A percentile compares a stretch with the other conserved stretches of the same genome.
phyloP scores from a whole-genome alignment of 2,888 invertebrate genomes.

The Odontocerum albicorne region DNA sequence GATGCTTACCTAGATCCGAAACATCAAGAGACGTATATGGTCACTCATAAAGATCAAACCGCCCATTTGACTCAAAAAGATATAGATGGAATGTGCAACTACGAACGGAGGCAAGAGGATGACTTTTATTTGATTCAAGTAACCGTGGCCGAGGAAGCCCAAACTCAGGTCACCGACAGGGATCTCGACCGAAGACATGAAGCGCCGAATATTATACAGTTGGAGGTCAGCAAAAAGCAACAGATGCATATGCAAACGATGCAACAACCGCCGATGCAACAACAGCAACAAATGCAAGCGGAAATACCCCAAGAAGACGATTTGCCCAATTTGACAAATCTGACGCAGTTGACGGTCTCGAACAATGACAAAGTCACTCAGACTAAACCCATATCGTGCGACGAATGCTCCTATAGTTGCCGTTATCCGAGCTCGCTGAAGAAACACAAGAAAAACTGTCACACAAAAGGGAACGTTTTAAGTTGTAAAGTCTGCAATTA shows the following conservation, averaged over 20 bases:
- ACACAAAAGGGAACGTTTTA: conserved; percentile 15
- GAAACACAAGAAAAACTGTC: conserved; percentile 24
- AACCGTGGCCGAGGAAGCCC: conserved; percentile 20
- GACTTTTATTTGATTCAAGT: conserved; percentile 24
- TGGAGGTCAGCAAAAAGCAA: conserved; percentile 9
- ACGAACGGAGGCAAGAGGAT: conserved; percentile 19
- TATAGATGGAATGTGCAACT: conserved; percentile 19
- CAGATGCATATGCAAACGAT: neutral
- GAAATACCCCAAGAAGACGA: conserved; percentile 1
- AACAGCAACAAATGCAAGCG: conserved; percentile 2
- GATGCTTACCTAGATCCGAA: conserved; percentile 11
- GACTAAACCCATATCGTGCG: conserved; percentile 19
- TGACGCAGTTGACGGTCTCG: conserved; percentile 10
- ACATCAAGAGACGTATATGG: conserved; percentile 5
- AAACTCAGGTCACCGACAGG: conserved; percentile 12
- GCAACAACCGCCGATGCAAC: neutral
- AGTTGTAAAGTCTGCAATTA: conserved; percentile 15
- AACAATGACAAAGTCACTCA: conserved; percentile 23
- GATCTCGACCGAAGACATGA: conserved; percentile 6
- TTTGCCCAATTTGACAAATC: neutral
- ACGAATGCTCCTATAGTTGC: conserved; percentile 19
- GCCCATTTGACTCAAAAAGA: conserved; percentile 14
- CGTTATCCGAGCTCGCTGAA: conserved; percentile 16
- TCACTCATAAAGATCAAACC: conserved; percentile 11
- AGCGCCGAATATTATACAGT: conserved; percentile 8